A percentile compares a stretch with the other conserved stretches of the same genome.
Evolutionary conservation across 1,140 invertebrate species (phyloP).

Genomic region (Cotesia chilonis): DNA sequence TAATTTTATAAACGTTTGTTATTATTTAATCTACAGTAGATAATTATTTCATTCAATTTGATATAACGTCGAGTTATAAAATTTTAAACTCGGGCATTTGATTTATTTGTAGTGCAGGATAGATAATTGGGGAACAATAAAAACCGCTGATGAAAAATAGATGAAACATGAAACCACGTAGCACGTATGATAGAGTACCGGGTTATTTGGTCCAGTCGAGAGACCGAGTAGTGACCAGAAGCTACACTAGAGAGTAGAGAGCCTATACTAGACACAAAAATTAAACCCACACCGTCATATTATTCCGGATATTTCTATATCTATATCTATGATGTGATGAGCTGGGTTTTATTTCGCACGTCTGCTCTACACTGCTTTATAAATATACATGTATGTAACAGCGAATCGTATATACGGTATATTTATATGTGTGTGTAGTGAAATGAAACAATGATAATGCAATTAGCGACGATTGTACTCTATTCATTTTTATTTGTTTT

Average conservation of each 20-base stretch:
- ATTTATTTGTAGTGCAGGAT: slow-evolving; percentile 3
- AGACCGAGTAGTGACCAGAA: too few relatives aligned
- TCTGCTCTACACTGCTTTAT: background rate
- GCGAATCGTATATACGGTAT: too few relatives aligned
- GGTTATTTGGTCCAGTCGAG: too few relatives aligned
- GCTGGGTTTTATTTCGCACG: slow-evolving; percentile 5
- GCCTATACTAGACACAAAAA: too few relatives aligned
- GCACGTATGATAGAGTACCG: background rate
- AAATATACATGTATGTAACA: too few relatives aligned
- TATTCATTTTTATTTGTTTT: background rate
- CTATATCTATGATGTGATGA: background rate
- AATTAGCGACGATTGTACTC: slow-evolving; percentile 14
- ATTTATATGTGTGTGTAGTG: background rate
- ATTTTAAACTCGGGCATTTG: background rate
- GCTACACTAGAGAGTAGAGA: too few relatives aligned
- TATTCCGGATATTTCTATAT: too few relatives aligned
- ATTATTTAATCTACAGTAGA: too few relatives aligned
- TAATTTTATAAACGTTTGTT: too few relatives aligned
- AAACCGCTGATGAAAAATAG: slow-evolving; percentile 8
- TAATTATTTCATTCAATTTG: background rate
- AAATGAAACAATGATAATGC: slow-evolving; percentile 9
- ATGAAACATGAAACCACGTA: slow-evolving; percentile 11
- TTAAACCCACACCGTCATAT: background rate
- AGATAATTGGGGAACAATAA: slow-evolving; percentile 12
- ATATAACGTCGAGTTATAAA: slow-evolving; percentile 6